Conservation (phyloP, 2,797 vertebrate species). For the Lithobates sylvaticus region DNA sequence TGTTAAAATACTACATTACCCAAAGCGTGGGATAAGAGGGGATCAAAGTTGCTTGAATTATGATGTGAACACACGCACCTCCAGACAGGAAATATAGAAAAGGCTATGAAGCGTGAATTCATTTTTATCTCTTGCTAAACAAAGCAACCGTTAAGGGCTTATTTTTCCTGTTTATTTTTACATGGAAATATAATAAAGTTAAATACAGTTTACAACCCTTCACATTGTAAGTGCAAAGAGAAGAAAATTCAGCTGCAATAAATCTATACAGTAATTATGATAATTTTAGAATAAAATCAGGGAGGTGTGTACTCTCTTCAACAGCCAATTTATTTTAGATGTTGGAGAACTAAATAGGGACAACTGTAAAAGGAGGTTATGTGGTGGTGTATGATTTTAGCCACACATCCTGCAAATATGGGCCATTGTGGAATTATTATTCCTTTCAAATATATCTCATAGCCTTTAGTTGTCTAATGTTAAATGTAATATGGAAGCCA, state of each 20-base stretch:
- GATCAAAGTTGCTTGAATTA: conserved; percentile 56
- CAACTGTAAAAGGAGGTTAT: not conserved
- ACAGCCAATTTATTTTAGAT: not conserved
- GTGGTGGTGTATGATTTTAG: not conserved
- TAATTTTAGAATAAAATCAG: conserved; percentile 19
- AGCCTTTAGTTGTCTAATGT: not conserved
- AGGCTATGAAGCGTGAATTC: conserved; percentile 50
- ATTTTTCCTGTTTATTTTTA: conserved; percentile 61
- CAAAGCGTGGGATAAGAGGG: conserved; percentile 56
- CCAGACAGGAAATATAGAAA: conserved; percentile 48
- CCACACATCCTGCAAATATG: not conserved
- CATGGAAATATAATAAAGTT: conserved; percentile 49
- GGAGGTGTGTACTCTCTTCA: conserved; percentile 15
- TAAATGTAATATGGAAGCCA: not conserved
- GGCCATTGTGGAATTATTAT: not conserved
- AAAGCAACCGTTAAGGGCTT: conserved; percentile 54
- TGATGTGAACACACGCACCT: conserved; percentile 52
- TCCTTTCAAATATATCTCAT: not conserved
- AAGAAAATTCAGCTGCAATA: conserved; percentile 18
- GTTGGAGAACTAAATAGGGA: not conserved
- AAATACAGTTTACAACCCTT: conserved; percentile 52
- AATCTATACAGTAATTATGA: conserved; percentile 39
- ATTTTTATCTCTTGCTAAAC: conserved; percentile 58
- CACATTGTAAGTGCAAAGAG: conserved; percentile 37
- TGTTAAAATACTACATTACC: conserved; percentile 57